A percentile compares a stretch with the other conserved stretches of the same genome.
phyloP scores from a whole-genome alignment of 2,113 vertebrate species.

The Megaceryle torquata region DNA sequence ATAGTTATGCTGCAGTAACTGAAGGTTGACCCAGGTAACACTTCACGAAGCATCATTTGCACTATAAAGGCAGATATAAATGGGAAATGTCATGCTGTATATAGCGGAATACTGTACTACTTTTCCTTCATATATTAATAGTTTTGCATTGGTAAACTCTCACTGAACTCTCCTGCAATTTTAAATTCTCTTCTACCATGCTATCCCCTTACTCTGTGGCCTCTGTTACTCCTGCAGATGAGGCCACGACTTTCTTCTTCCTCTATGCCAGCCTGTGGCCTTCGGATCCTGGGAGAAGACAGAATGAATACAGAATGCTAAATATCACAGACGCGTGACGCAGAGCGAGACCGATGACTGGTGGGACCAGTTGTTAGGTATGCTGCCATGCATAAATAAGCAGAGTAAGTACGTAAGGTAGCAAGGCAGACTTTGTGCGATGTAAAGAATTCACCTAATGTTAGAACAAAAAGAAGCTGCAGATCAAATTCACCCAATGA shows the following conservation, averaged over 20 bases:
- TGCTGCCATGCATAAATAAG: not conserved
- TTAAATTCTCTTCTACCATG: not conserved
- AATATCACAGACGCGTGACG: not conserved
- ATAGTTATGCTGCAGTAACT: not conserved
- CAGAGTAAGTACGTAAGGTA: not conserved
- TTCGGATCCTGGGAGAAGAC: not conserved
- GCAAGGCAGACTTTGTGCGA: not conserved
- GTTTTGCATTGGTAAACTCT: not conserved
- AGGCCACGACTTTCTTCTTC: not conserved
- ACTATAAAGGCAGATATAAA: not conserved
- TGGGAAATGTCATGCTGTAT: not conserved
- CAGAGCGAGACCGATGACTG: not conserved
- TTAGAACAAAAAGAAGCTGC: not conserved
- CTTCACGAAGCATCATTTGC: not conserved
- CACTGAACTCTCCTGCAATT: not conserved
- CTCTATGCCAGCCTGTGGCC: not conserved
- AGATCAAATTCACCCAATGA: not conserved
- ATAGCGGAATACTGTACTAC: not conserved
- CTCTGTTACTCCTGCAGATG: not conserved
- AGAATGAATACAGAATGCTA: not conserved
- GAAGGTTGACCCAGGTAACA: not conserved
- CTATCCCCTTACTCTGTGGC: not conserved
- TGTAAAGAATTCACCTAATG: not conserved
- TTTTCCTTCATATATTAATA: not conserved
- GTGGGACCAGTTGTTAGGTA: not conserved